Evolutionary conservation across 2,888 invertebrate genomes (phyloP), one percentile per base, ranked within the genome.

Genomic region (Schizaphis graminum): DNA sequence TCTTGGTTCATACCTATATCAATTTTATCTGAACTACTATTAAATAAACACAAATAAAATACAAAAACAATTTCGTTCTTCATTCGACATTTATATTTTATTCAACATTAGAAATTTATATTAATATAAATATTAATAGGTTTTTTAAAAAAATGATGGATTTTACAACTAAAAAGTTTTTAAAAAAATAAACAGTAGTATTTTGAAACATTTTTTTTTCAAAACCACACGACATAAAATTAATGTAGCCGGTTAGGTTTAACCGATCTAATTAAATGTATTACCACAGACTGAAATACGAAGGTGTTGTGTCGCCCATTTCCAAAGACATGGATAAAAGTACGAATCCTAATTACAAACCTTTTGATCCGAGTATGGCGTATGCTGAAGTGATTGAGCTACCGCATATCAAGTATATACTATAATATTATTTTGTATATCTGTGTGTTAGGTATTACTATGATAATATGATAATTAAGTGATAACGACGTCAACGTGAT

Each of bases 301-400:
- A 93, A 28, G 93, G 93, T n/a, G 93, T 93, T 8, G 35, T 84
- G n/a, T 93, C 93, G 8, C 93, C 93, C 16, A 93, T 93, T 24
- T 77, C 84, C 56, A 93, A 57, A 16, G 47, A 21, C 35, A 85
- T 35, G 44, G 93, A 93, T 26, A 93, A 93, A 57, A 57, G 44
- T 26, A 16, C 57, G 7, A 85, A 93, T n/a, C 21, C 56, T 28
- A 85, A 90, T 56, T 93, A 93, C 16, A 93, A 85, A 26, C 93
- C 93, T 44, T 93, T 93, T 35, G 93, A 93, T 57, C 93, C 93
- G 26, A 93, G 93, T 28, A 57, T 89, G 24, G 67, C 93, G 10
- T 57, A 85, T 47, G 67, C 47, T 35, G 47, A 47, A 24, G 35
- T 85, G 26, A 89, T 47, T 3, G 93, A 93, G 16, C 28, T 93